phyloP scores from a whole-genome alignment of 2,797 vertebrate genomes.

The Argya squamiceps region DNA sequence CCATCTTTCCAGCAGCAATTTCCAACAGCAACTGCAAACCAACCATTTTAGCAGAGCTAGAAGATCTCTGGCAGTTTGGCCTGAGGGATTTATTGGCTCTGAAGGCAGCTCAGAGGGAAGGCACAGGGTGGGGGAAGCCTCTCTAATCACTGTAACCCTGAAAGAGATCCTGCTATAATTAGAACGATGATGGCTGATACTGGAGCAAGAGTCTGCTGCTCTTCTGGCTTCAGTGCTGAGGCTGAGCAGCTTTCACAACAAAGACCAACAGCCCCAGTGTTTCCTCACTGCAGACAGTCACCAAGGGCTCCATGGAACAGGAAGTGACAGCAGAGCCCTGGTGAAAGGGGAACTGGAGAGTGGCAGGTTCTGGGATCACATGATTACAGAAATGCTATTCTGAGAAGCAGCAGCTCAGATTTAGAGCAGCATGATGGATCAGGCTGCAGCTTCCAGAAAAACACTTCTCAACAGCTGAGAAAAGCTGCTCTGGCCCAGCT shows the following conservation, averaged over 20 bases:
- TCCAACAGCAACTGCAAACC: neutral
- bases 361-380: neutral
- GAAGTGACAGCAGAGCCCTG: neutral
- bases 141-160: neutral
- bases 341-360: constrained; percentile 52
- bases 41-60: neutral
- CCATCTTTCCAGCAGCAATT: neutral
- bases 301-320: neutral
- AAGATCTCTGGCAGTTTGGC: neutral
- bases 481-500: neutral
- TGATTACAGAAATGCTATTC: neutral
- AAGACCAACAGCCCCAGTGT: neutral
- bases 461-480: neutral
- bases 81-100: neutral
- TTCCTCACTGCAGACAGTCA: constrained; percentile 14
- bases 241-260: neutral
- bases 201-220: neutral
- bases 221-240: neutral
- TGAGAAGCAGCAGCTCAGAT: neutral
- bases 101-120: neutral
- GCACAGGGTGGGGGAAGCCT: neutral
- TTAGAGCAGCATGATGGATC: neutral
- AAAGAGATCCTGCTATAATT: neutral
- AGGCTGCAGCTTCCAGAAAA: neutral
- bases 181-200: neutral